Conservation (phyloP, 2,888 invertebrate species). For the Amorpha juglandis region DNA sequence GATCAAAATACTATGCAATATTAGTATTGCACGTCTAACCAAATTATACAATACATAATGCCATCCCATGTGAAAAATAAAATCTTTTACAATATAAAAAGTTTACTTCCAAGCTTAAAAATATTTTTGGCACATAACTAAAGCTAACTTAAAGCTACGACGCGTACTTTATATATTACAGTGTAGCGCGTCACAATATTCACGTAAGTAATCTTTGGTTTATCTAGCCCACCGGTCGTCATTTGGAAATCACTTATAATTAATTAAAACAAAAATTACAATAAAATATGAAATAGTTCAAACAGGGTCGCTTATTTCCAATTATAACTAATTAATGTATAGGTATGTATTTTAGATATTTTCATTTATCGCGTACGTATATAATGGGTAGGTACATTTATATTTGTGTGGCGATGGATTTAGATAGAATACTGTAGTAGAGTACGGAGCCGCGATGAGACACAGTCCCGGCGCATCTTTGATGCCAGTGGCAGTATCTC, state of each 20-base stretch:
- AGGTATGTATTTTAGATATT: slow-evolving; percentile 32
- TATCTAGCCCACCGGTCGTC: slow-evolving; percentile 78
- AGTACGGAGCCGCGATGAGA: background rate
- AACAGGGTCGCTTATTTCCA: slow-evolving; percentile 55
- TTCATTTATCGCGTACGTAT: slow-evolving; percentile 16
- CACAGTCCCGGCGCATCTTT: too few relatives aligned
- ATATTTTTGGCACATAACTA: slow-evolving; percentile 71
- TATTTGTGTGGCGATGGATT: slow-evolving; percentile 29
- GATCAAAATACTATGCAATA: slow-evolving; percentile 71
- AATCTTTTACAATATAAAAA: slow-evolving; percentile 52
- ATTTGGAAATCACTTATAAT: slow-evolving; percentile 59
- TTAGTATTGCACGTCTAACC: slow-evolving; percentile 66
- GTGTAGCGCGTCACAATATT: slow-evolving; percentile 52
- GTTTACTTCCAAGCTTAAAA: slow-evolving; percentile 61
- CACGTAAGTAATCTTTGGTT: slow-evolving; percentile 80
- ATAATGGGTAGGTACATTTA: slow-evolving; percentile 31
- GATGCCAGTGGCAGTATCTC: background rate
- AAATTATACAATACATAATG: slow-evolving; percentile 70
- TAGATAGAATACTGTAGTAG: slow-evolving; percentile 45
- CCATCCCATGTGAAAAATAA: slow-evolving; percentile 68
- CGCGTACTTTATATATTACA: slow-evolving; percentile 77
- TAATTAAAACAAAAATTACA: slow-evolving; percentile 52
- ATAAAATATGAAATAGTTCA: slow-evolving; percentile 68
- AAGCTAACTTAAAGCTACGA: slow-evolving; percentile 52
- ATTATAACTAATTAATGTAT: slow-evolving; percentile 28